Base-by-base conservation (phyloP, 2,797 vertebrate species). In the Poliocrania exsul region DNA sequence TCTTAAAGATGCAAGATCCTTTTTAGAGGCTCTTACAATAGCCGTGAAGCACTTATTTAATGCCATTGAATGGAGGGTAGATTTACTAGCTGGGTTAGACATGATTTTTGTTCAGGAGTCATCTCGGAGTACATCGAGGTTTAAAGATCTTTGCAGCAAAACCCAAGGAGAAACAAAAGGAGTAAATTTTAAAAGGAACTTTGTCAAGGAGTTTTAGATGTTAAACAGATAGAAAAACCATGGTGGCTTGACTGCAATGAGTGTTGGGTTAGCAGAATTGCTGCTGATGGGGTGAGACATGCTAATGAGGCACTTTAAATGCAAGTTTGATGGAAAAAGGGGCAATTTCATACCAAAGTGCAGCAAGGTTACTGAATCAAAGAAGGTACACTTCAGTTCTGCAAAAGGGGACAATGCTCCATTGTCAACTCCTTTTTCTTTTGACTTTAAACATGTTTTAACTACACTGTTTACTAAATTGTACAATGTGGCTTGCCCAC, bases 71-170 rank as follows among this genome's bases (percentile, higher is more conserved):
- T 97, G 96, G 96, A 93, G 89, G 47, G 87, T 90, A 97, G 97
- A 98, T 98, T 98, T 98, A 98, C 98, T 97, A 96, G 96, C 97
- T 96, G 93, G 93, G 97, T 97, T 93, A 98, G 98, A 97, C 97
- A 92, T 95, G 95, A 97, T 96, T 97, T 98, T 97, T 98, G 97
- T 98, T 97, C 97, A 84, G 91, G 69, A 98, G 97, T 98, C 98
- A 96, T 97, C 97, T 70, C 24, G 12, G 97, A 98, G 97, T 97
- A 96, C 97, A 97, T 98, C 88, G 96, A 96, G 87, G 96, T 95
- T 98, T 97, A 97, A 98, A 98, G 97, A 96, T 93, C 96, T 97
- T 97, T 79, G 96, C 97, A 97, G 97, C 40, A 97, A 93, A 97
- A 97, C 96, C 71, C 82, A 65, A 79, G 89, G 71, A 84, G 67